phyloP scores from a whole-genome alignment of 2,888 invertebrate species.

The Kryphioiulus occultus region DNA sequence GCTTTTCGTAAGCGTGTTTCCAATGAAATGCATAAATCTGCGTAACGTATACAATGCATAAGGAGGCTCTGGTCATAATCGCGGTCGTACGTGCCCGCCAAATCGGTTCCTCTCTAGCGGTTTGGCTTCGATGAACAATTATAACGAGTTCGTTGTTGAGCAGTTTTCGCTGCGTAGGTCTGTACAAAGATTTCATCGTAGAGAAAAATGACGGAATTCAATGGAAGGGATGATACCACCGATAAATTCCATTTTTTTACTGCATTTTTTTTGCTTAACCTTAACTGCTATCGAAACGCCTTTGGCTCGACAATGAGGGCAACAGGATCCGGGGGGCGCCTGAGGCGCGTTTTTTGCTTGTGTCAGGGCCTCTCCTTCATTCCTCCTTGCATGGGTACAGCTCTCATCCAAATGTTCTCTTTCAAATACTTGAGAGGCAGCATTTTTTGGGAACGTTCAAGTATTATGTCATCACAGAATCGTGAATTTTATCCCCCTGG shows the following conservation, averaged over 20 bases:
- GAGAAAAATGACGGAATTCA: constrained; percentile 8
- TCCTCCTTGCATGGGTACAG: not conserved
- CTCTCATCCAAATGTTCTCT: not conserved
- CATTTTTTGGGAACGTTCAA: not conserved
- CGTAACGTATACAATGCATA: not conserved
- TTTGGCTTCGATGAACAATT: constrained; percentile 30
- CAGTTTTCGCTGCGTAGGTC: not conserved
- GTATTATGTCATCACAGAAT: no score
- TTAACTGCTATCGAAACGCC: not conserved
- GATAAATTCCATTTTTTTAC: constrained; percentile 1
- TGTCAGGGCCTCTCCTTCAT: no score
- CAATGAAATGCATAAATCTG: constrained; percentile 27
- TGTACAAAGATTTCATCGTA: not conserved
- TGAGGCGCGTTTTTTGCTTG: not conserved
- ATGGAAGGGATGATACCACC: not conserved
- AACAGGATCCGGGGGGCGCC: not conserved
- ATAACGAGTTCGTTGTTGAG: constrained; percentile 15
- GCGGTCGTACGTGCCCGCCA: not conserved
- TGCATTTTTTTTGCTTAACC: not conserved
- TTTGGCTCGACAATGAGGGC: not conserved
- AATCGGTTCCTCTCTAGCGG: not conserved
- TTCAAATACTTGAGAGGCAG: not conserved
- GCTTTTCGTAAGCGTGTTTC: not conserved
- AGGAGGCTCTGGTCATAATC: not conserved
- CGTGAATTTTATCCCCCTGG: no score